Percentiles rank a stretch among this genome's conserved stretches.
These are phyloP conservation scores for Chelon labrosus DNA, from an alignment of 2,797 vertebrate genomes.

Conservation along the genomic window DNA sequence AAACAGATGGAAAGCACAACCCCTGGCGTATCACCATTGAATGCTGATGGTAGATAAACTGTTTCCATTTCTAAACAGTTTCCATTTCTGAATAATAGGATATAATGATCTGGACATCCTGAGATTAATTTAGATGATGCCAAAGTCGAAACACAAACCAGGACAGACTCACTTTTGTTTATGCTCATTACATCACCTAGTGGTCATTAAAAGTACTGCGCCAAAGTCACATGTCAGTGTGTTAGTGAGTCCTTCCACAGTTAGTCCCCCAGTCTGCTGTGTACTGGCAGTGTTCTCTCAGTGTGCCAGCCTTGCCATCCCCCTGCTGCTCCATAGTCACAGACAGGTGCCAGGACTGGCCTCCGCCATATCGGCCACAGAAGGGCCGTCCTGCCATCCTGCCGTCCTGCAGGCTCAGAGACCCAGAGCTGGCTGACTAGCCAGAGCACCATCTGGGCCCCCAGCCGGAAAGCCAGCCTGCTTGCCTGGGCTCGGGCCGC, in stretches of 20 bases:
- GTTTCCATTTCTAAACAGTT: background rate
- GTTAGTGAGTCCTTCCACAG: constrained; percentile 55
- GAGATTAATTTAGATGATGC: background rate
- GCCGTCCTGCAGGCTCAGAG: constrained; percentile 80
- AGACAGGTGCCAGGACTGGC: constrained; percentile 81
- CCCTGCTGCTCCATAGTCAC: constrained; percentile 79
- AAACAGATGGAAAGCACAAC: background rate
- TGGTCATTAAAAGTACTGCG: constrained; percentile 47
- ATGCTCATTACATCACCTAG: constrained; percentile 55
- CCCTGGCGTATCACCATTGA: background rate
- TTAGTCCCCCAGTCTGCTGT: constrained; percentile 74
- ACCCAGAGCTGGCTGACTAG: constrained; percentile 78
- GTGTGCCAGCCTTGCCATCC: constrained; percentile 71
- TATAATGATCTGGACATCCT: constrained; percentile 8
- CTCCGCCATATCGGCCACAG: constrained; percentile 85
- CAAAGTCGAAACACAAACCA: constrained; percentile 5
- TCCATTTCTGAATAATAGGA: background rate
- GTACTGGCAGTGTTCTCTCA: constrained; percentile 73
- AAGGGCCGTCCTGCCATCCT: constrained; percentile 82
- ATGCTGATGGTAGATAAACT: background rate
- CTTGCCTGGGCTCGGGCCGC: constrained; percentile 56
- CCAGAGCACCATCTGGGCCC: constrained; percentile 82
- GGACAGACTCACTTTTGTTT: constrained; percentile 3
- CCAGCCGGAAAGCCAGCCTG: constrained; percentile 78
- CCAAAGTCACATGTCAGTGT: constrained; percentile 33